Conservation (phyloP, 2,113 vertebrate genomes). For the Nyctibius bracteatus region DNA sequence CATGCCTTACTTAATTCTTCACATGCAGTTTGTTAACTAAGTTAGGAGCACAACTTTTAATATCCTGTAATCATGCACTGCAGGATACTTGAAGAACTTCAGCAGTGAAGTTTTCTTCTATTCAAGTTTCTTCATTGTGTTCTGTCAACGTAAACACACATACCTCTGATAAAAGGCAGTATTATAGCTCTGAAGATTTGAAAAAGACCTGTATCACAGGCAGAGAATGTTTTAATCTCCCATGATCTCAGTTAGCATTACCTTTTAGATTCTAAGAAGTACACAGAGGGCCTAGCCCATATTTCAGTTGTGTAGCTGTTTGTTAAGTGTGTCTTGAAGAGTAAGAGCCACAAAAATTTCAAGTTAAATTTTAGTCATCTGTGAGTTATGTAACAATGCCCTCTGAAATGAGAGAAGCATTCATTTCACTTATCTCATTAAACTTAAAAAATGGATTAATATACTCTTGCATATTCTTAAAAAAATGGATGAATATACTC, state of each 20-base stretch:
- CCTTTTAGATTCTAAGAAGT: neutral
- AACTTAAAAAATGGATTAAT: neutral
- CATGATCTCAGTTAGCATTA: neutral
- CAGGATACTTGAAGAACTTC: neutral
- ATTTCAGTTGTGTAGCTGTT: neutral
- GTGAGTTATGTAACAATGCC: neutral
- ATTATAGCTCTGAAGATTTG: neutral
- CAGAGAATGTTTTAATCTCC: neutral
- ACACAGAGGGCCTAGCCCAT: neutral
- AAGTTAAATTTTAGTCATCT: neutral
- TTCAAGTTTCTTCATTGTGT: neutral
- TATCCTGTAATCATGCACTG: neutral
- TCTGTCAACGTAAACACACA: neutral
- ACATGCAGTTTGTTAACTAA: neutral
- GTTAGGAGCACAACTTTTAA: neutral
- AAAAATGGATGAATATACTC: neutral
- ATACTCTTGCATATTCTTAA: neutral
- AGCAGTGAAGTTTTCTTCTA: neutral
- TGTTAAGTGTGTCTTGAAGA: neutral
- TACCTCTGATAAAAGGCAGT: neutral
- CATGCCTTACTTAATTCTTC: neutral
- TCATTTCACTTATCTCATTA: neutral
- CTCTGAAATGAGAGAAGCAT: neutral
- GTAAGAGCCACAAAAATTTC: neutral
- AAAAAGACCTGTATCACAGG: neutral